A percentile compares a stretch with the other conserved stretches of the same genome.
phyloP scores from a whole-genome alignment of 1,140 invertebrate species.

The Ylistrum balloti region DNA sequence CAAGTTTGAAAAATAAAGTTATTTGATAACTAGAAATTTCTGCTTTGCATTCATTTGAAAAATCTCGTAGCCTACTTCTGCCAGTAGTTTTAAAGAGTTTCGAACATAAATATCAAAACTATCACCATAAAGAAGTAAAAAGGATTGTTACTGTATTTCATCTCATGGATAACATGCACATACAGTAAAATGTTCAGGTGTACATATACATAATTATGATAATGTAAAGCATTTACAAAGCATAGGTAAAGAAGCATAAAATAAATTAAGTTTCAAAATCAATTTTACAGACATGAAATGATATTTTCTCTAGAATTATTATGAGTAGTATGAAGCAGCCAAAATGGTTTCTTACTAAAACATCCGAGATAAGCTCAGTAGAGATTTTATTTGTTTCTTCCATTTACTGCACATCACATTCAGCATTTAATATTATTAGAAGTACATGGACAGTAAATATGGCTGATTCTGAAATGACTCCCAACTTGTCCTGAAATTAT shows the following conservation, averaged over 20 bases:
- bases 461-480: too few species aligned
- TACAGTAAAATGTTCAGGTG: constrained; percentile 8
- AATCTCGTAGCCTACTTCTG: neutral
- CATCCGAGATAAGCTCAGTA: too few species aligned
- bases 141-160: neutral
- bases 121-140: too few species aligned
- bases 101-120: neutral
- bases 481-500: too few species aligned
- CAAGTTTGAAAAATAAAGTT: neutral
- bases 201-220: neutral
- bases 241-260: neutral
- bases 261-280: constrained; percentile 1
- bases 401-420: too few species aligned
- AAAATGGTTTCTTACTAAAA: too few species aligned
- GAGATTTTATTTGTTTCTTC: too few species aligned
- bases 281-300: neutral
- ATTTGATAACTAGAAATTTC: neutral
- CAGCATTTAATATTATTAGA: too few species aligned
- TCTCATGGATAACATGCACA: neutral
- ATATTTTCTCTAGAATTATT: neutral
- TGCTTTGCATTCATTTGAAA: neutral
- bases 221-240: constrained; percentile 2
- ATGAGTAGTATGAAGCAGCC: neutral
- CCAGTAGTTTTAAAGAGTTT: neutral
- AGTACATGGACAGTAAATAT: too few species aligned